These are phyloP conservation scores for Pseudochromis fuscus DNA, from an alignment of 2,797 vertebrate genomes.

Conservation along the genomic window DNA sequence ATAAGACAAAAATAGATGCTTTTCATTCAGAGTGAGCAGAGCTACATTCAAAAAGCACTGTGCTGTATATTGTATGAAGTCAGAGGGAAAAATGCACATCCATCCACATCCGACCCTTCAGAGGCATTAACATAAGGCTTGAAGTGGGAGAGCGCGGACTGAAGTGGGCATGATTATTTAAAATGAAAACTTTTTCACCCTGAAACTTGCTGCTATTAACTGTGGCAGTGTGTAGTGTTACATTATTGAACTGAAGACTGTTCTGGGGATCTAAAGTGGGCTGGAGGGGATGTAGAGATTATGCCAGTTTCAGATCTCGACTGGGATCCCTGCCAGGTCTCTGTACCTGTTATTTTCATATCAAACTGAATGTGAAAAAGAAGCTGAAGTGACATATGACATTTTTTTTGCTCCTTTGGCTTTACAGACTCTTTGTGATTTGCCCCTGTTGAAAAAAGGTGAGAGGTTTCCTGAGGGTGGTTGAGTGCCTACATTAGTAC, in stretches of 20 bases:
- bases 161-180: slow-evolving; percentile 73
- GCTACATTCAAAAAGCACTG: slow-evolving; percentile 42
- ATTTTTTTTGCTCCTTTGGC: slow-evolving; percentile 42
- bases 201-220: slow-evolving; percentile 68
- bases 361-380: slow-evolving; percentile 59
- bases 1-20: slow-evolving; percentile 36
- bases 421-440: slow-evolving; percentile 36
- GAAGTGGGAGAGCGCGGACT: slow-evolving; percentile 45
- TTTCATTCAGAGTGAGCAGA: slow-evolving; percentile 45
- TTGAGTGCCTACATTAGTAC: slow-evolving; percentile 30
- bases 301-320: slow-evolving; percentile 59
- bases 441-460: slow-evolving; percentile 1
- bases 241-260: slow-evolving; percentile 76
- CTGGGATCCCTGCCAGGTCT: slow-evolving; percentile 37
- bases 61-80: slow-evolving; percentile 61
- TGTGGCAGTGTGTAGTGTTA: slow-evolving; percentile 66
- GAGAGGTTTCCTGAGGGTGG: slow-evolving; percentile 14
- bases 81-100: slow-evolving; percentile 51
- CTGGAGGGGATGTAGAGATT: slow-evolving; percentile 63
- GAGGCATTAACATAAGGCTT: slow-evolving; percentile 57
- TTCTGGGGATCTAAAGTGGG: slow-evolving; percentile 65
- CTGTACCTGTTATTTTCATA: slow-evolving; percentile 50
- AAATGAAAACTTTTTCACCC: slow-evolving; percentile 70
- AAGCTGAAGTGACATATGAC: slow-evolving; percentile 45
- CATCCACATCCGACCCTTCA: slow-evolving; percentile 36